Conservation (phyloP, 92 coral and sea anemone species). For the Palythoa heliodiscus region DNA sequence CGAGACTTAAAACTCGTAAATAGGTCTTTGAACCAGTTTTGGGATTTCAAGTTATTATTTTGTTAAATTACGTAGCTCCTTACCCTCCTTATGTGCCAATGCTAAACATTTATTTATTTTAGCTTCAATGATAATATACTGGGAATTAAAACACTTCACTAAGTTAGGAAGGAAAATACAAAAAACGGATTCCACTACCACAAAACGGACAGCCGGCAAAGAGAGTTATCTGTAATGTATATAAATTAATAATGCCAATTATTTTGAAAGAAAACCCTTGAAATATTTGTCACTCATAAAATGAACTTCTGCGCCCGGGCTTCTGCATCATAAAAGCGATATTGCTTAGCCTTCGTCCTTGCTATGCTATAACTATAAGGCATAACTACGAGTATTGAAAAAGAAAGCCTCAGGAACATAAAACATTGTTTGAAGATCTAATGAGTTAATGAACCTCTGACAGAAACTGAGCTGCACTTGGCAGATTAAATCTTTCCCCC, state of each 20-base stretch:
- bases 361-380: neutral
- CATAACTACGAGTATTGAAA: neutral
- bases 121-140: too few relatives aligned
- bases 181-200: neutral
- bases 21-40: too few relatives aligned
- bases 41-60: too few relatives aligned
- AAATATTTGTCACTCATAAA: neutral
- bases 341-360: slow-evolving; percentile 4
- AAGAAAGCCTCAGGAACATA: neutral
- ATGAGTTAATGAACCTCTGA: slow-evolving; percentile 20
- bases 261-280: slow-evolving; percentile 11
- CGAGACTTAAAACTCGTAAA: too few relatives aligned
- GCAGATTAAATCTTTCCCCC: slow-evolving; percentile 29
- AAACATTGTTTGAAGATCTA: slow-evolving; percentile 19
- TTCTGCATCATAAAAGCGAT: slow-evolving; percentile 12
- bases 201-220: neutral
- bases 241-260: neutral
- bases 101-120: too few relatives aligned
- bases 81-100: too few relatives aligned
- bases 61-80: too few relatives aligned
- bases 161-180: neutral
- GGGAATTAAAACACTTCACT: too few relatives aligned
- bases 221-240: neutral
- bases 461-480: slow-evolving; percentile 23
- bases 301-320: neutral